These are phyloP conservation scores for Dolichopus griseipennis DNA, from an alignment of 2,888 invertebrate species.

Conservation along the genomic window DNA sequence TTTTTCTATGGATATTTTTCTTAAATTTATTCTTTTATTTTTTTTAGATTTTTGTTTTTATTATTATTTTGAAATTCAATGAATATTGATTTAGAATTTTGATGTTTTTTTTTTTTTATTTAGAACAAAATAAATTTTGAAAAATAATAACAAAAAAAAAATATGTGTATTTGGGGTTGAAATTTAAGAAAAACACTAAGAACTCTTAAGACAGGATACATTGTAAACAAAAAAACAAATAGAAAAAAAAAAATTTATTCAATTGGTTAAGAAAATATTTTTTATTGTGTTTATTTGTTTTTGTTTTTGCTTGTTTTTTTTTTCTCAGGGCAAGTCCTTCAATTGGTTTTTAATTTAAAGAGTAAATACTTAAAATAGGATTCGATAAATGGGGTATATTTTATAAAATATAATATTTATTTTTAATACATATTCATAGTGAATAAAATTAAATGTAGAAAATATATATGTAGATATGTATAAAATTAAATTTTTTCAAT, in stretches of 20 bases:
- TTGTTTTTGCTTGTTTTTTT: no score
- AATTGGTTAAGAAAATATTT: background rate
- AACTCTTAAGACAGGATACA: no score
- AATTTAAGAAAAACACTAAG: no score
- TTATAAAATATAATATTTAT: no score
- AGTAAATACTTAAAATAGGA: background rate
- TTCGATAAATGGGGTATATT: background rate
- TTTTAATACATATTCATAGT: no score
- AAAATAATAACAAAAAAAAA: background rate
- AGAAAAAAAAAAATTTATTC: background rate
- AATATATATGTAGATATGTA: no score
- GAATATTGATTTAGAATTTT: background rate
- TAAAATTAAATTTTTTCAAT: no score
- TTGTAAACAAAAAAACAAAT: background rate
- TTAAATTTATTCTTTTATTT: background rate
- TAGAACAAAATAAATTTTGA: background rate
- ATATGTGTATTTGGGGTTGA: no score
- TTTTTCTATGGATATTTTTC: background rate
- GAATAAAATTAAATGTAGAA: no score
- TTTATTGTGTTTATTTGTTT: no score
- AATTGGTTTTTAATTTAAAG: background rate
- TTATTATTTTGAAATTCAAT: background rate
- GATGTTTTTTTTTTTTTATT: background rate
- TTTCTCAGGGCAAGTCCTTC: background rate
- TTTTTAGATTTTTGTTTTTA: no score